Base-by-base conservation (phyloP, 2,888 invertebrate species). In the Lasioglossum oenotherae region DNA sequence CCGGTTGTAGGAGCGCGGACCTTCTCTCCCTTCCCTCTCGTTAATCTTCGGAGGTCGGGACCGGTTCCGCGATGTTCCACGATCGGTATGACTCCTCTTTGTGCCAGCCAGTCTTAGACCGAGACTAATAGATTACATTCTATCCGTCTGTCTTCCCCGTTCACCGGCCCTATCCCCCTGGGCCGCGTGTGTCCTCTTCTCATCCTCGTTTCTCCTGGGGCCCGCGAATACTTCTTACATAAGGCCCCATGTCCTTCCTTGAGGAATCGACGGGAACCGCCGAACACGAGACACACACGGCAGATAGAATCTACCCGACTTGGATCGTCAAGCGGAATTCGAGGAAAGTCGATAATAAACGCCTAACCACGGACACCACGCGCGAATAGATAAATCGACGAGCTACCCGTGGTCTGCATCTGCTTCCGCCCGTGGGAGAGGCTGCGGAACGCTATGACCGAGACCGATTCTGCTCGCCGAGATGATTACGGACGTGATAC, bases 81-180 rank as follows among this genome's bases (percentile, higher is more conserved):
- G 86, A 89, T 89, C 85, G 87, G 76, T 90, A 81, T 79, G 85
- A 87, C 80, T 86, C 75, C 78, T 80, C 85, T 85, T 84, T 83
- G 77, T 80, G 76, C 78, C 87, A 69, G 80, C 73, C 69, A 74
- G 76, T 71, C 85, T 78, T 81, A 77, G 84, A 90, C 81, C 89
- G 84, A 88, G 89, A 89, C 85, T 85, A 90, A 90, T 86, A 89
- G 84, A 90, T 89, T 90, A 80, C 85, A 81, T 84, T 86, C 86
- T 81, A 71, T 81, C 74, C 77, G 83, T 85, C 78, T 78, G 81
- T 84, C 84, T 84, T 75, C 82, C 44, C 80, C 74, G 81, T 77
- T 78, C 78, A 46, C 44, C 57, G 44, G 77, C 78, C 80, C 71
- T 78, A 69, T 69, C 72, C 60, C 38, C 57, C 57, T 35, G 44